Percentiles rank a stretch among this genome's conserved stretches.
Conservation (phyloP, 1,140 invertebrate species). For the Arctopsyche grandis region DNA sequence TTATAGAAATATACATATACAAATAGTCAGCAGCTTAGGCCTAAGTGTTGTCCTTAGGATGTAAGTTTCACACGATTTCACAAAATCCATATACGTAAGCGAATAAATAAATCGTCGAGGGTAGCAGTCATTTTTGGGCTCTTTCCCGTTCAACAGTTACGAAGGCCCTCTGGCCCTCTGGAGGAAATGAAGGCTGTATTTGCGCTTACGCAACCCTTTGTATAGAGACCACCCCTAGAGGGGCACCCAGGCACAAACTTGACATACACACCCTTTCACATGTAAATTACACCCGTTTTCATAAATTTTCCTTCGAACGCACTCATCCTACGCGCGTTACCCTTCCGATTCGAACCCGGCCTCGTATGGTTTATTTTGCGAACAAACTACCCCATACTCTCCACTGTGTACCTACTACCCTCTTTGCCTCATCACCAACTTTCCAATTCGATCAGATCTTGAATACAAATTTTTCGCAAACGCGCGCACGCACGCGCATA, state of each 20-base stretch:
- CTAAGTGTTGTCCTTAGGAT: too few relatives aligned
- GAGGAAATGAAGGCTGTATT: conserved; percentile 34
- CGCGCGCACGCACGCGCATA: neutral
- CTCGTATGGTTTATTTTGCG: conserved; percentile 18
- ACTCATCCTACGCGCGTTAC: neutral
- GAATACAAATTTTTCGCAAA: conserved; percentile 8
- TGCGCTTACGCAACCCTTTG: conserved; percentile 27
- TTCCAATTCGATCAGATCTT: conserved; percentile 21
- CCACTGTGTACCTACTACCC: neutral
- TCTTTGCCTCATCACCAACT: conserved; percentile 11
- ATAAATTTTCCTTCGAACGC: conserved; percentile 35
- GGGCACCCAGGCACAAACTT: neutral
- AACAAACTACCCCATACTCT: conserved; percentile 10
- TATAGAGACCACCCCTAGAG: neutral
- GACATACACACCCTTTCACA: conserved; percentile 40
- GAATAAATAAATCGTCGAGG: neutral
- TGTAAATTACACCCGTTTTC: conserved; percentile 41
- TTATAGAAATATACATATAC: too few relatives aligned
- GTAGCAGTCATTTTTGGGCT: neutral
- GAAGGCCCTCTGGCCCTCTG: conserved; percentile 17
- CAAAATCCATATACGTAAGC: too few relatives aligned
- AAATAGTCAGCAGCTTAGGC: too few relatives aligned
- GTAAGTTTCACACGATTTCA: too few relatives aligned
- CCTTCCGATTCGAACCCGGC: neutral
- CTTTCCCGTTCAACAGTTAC: conserved; percentile 17